Base-by-base conservation (phyloP, 2,888 invertebrate species). In the Cabera pusaria region DNA sequence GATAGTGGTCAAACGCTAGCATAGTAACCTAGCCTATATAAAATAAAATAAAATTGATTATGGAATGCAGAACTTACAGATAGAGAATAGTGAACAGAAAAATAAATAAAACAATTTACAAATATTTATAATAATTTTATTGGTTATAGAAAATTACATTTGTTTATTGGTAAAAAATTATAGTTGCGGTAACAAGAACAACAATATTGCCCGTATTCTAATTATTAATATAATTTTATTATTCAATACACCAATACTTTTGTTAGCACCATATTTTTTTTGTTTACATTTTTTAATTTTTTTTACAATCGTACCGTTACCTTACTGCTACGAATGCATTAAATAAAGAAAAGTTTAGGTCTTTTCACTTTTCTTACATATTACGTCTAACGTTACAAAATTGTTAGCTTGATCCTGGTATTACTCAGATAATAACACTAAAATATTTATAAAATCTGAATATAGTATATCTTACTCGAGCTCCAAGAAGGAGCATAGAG, bases 241-340 rank as follows among this genome's bases (percentile, higher is more conserved):
- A 38, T 74, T 78, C 66, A 74, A 67, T 80, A 82, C 77, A 85
- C 74, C 81, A 81, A 80, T 79, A 71, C 40, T 64, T 74, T 76
- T 81, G 84, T 87, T 86, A 88, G 88, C 87, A 87, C 85, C 84
- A 76, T n/a, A n/a, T 84, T 82, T 87, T 82, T 81, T 86, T 79
- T 61, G 55, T 57, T 29, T 47, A 59, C 63, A 69, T 64, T 64
- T 55, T 56, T 55, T 27, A 14, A 17, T 54, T 69, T 83, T 78
- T 82, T 75, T 57, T 78, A 80, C 65, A 84, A 81, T 84, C 74
- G 71, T 81, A 77, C 72, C 71, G 71, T 81, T 80, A 82, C 76
- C 85, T 83, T 85, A 79, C 68, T 64, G 68, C 78, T 82, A 82
- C 67, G 72, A 81, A 82, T 81, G 77, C 75, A 78, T 72, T 68